Conservation (phyloP, 2,797 vertebrate species). For the Heliangelus exortis region DNA sequence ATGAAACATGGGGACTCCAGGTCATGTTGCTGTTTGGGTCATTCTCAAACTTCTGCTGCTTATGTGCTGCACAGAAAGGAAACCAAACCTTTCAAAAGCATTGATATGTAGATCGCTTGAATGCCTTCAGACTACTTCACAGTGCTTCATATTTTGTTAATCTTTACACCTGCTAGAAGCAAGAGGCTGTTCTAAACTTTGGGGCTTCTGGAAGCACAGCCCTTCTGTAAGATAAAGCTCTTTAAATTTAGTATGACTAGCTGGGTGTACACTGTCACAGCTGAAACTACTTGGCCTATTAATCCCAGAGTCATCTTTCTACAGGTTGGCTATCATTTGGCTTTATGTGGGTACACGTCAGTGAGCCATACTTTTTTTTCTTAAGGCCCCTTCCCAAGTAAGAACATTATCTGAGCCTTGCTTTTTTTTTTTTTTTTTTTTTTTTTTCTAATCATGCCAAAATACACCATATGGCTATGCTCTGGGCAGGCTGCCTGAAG, state of each 20-base stretch:
- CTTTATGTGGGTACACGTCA: background rate
- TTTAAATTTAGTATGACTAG: background rate
- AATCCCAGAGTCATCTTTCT: background rate
- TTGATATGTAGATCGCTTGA: background rate
- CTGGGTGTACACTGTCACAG: accelerated
- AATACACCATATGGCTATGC: background rate
- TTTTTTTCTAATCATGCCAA: background rate
- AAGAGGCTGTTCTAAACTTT: background rate
- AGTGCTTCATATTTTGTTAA: background rate
- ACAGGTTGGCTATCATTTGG: background rate
- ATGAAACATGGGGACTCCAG: background rate
- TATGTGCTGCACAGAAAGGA: accelerated
- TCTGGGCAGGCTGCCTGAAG: background rate
- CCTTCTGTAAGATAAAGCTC: background rate
- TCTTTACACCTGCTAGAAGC: background rate
- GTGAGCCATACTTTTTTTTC: background rate
- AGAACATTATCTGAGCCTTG: background rate
- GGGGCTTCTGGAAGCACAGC: background rate
- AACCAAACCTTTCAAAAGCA: background rate
- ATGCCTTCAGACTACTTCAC: background rate
- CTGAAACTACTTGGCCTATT: background rate
- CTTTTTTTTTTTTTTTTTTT: background rate
- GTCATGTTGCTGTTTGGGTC: background rate
- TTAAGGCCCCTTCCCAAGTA: background rate
- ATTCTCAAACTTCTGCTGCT: background rate